A percentile compares a stretch with the other conserved stretches of the same genome.
These are phyloP conservation scores for Andricus grossulariae DNA, from an alignment of 1,140 invertebrate genomes.

Conservation along the genomic window DNA sequence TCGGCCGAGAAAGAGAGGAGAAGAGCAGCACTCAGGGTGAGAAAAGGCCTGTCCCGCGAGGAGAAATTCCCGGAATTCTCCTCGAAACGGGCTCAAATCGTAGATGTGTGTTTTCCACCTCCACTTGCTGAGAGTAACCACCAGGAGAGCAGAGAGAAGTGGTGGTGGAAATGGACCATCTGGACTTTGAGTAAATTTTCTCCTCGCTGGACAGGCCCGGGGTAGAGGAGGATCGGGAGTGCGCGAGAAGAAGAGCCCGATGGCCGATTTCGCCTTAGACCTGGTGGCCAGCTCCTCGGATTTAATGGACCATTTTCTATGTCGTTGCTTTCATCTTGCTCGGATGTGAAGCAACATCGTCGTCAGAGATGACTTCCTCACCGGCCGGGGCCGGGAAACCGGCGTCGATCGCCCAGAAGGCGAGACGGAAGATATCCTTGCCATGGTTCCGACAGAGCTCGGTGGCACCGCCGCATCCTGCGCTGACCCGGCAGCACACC, in stretches of 20 bases:
- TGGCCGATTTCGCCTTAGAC: constrained; percentile 38
- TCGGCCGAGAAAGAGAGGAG: background rate
- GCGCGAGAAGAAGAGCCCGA: constrained; percentile 12
- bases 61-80: too few species aligned
- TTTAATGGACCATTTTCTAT: background rate
- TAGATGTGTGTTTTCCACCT: too few species aligned
- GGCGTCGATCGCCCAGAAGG: constrained; percentile 79
- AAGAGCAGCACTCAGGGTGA: too few species aligned
- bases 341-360: constrained; percentile 6
- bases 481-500: constrained; percentile 88
- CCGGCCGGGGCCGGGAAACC: constrained; percentile 77
- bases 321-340: background rate
- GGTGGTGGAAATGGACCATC: too few species aligned
- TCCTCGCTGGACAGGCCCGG: too few species aligned
- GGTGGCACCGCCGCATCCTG: constrained; percentile 81
- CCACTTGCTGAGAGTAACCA: too few species aligned
- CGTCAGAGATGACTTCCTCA: constrained; percentile 66
- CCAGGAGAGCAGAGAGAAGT: too few species aligned
- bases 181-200: too few species aligned
- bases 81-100: too few species aligned
- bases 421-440: constrained; percentile 89
- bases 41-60: too few species aligned
- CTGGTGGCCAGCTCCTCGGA: background rate
- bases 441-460: constrained; percentile 91
- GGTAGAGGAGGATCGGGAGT: background rate